phyloP scores from a whole-genome alignment of 1,140 invertebrate genomes.

The Heliothis virescens region DNA sequence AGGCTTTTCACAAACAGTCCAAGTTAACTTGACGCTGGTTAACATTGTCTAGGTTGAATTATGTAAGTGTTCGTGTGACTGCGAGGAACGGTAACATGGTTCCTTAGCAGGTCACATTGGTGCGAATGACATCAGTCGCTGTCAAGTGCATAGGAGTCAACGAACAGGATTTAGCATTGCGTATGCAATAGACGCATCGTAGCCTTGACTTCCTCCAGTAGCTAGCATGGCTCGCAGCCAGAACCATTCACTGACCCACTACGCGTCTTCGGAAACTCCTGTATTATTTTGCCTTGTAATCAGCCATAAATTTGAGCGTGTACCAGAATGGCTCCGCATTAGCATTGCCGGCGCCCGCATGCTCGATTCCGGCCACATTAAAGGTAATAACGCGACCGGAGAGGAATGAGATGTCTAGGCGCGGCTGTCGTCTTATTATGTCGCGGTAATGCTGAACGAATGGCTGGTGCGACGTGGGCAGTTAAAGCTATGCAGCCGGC shows the following conservation, averaged over 20 bases:
- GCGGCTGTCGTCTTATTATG: constrained; percentile 57
- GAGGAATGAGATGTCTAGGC: constrained; percentile 49
- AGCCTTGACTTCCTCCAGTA: constrained; percentile 80
- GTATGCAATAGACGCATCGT: constrained; percentile 77
- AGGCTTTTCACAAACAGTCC: constrained; percentile 63
- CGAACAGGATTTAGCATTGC: constrained; percentile 82
- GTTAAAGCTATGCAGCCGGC: constrained; percentile 80
- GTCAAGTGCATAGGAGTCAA: constrained; percentile 83
- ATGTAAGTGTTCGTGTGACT: constrained; percentile 80
- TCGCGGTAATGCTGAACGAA: constrained; percentile 61
- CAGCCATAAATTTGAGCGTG: constrained; percentile 36
- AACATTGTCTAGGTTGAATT: constrained; percentile 76
- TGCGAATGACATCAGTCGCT: constrained; percentile 81
- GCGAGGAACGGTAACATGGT: constrained; percentile 79
- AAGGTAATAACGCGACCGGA: constrained; percentile 39
- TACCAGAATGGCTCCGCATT: constrained; percentile 26
- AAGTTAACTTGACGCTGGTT: constrained; percentile 64
- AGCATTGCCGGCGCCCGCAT: constrained; percentile 35
- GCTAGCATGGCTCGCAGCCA: constrained; percentile 71
- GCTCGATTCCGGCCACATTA: constrained; percentile 33
- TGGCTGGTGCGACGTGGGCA: constrained; percentile 62
- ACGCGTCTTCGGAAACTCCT: constrained; percentile 62
- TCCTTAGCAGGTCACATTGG: constrained; percentile 81
- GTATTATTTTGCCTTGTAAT: constrained; percentile 50
- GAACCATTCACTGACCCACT: constrained; percentile 73